Percentiles rank a stretch among this genome's conserved stretches.
phyloP scores from a whole-genome alignment of 2,888 invertebrate species.

The Netelia inedita region DNA sequence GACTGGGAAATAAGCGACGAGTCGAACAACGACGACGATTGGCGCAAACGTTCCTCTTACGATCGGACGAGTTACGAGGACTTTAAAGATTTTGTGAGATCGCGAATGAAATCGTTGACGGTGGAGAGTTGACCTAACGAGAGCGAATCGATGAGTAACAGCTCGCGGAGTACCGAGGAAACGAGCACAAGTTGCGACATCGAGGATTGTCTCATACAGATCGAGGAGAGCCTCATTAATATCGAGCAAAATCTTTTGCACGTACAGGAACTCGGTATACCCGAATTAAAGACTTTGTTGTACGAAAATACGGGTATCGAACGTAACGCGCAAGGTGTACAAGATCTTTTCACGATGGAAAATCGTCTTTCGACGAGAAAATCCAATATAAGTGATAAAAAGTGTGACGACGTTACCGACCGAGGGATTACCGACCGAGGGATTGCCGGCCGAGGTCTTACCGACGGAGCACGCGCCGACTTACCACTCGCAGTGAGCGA shows the following conservation, averaged over 20 bases:
- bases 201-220: constrained; percentile 80
- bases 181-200: constrained; percentile 76
- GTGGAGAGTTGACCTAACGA: constrained; percentile 22
- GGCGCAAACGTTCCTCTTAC: not conserved
- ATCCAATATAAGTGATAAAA: constrained; percentile 58
- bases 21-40: constrained; percentile 21
- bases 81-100: constrained; percentile 52
- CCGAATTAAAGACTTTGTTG: constrained; percentile 78
- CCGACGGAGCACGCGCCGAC: not conserved
- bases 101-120: constrained; percentile 43
- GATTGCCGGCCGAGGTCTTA: too few species aligned
- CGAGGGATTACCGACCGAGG: constrained; percentile 27
- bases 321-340: constrained; percentile 75
- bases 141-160: constrained; percentile 57
- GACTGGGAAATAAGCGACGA: constrained; percentile 30
- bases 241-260: constrained; percentile 81
- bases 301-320: constrained; percentile 79
- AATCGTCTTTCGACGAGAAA: constrained; percentile 67
- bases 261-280: constrained; percentile 80
- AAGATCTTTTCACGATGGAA: constrained; percentile 75
- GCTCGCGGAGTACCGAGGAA: constrained; percentile 70
- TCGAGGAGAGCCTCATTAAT: constrained; percentile 80
- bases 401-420: not conserved
- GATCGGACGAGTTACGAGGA: constrained; percentile 45
- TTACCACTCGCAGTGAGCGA: not conserved